These are phyloP conservation scores for Druceiella hillmani DNA, from an alignment of 2,888 invertebrate genomes.

Conservation along the genomic window DNA sequence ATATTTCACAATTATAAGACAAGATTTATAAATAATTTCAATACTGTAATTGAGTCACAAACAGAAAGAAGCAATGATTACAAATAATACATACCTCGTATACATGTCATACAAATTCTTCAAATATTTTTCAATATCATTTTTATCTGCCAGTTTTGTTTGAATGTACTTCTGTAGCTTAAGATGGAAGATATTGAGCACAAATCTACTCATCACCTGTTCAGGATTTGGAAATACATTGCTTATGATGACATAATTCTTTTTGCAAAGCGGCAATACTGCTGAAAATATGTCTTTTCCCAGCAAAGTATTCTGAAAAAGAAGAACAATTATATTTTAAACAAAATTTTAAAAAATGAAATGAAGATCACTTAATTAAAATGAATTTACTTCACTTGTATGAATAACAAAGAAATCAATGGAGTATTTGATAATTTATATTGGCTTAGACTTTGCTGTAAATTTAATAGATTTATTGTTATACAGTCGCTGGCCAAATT, in stretches of 20 bases:
- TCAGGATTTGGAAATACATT: constrained; percentile 94
- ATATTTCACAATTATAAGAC: no score
- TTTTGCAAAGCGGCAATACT: constrained; percentile 83
- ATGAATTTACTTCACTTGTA: no score
- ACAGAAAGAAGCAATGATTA: no score
- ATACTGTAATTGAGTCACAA: no score
- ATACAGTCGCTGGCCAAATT: no score
- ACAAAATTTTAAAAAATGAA: constrained; percentile 12
- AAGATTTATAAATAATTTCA: no score
- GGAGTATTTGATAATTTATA: no score
- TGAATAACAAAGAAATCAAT: no score
- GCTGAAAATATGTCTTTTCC: constrained; percentile 89
- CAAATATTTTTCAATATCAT: constrained; percentile 83
- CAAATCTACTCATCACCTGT: constrained; percentile 97
- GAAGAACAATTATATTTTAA: constrained; percentile 14
- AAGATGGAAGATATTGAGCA: constrained; percentile 90
- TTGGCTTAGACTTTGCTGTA: no score
- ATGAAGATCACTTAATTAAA: no score
- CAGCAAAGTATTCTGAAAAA: constrained; percentile 69
- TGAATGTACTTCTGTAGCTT: constrained; percentile 84
- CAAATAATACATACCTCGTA: no score
- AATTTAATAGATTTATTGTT: no score
- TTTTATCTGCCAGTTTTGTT: constrained; percentile 72
- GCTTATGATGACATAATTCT: constrained; percentile 76
- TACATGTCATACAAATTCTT: constrained; percentile 85